phyloP scores from a whole-genome alignment of 1,140 invertebrate species.

The Zaprionus taronus region DNA sequence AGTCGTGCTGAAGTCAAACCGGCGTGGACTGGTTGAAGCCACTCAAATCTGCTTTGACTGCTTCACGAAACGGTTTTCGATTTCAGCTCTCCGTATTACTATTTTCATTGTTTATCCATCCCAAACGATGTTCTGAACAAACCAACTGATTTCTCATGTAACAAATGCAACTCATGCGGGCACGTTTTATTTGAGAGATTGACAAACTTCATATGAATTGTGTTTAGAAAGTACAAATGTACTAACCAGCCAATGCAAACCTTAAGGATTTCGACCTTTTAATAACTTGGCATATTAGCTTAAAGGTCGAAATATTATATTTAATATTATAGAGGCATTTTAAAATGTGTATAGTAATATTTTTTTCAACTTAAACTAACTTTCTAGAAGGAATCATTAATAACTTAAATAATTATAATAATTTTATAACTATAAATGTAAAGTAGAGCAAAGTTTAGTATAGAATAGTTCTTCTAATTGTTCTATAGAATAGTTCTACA shows the following conservation, averaged over 20 bases:
- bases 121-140: constrained; percentile 38
- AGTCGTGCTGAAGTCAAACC: constrained; percentile 6
- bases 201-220: neutral
- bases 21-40: constrained; percentile 39
- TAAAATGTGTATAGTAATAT: neutral
- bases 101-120: constrained; percentile 50
- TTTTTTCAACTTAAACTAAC: too few relatives aligned
- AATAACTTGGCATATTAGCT: neutral
- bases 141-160: constrained; percentile 47
- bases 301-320: neutral
- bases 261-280: neutral
- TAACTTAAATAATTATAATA: too few relatives aligned
- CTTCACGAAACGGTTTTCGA: constrained; percentile 21
- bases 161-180: constrained; percentile 48
- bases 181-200: neutral
- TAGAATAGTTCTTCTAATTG: too few relatives aligned
- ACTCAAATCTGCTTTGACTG: constrained; percentile 23
- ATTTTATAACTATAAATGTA: too few relatives aligned
- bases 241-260: too few relatives aligned
- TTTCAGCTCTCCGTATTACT: constrained; percentile 15
- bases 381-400: too few relatives aligned
- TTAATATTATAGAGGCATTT: neutral
- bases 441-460: too few relatives aligned
- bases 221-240: too few relatives aligned
- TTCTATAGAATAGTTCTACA: too few relatives aligned